Base-by-base conservation (phyloP, 92 coral and sea anemone genomes). In the Epizoanthus illoricatus region DNA sequence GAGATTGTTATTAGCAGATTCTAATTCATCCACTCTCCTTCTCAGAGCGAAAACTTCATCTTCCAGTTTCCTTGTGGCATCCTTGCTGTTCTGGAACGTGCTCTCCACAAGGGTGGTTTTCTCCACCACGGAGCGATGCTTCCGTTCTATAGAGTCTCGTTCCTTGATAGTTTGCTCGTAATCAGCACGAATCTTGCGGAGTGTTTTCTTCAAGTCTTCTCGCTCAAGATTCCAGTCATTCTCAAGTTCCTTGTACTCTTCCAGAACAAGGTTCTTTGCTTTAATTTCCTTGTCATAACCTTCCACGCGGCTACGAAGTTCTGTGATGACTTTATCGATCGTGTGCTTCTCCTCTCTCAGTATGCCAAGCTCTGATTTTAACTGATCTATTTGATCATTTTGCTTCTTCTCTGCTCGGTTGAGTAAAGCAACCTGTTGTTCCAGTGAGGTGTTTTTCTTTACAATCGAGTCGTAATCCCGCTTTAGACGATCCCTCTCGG, bases 321-420 rank as follows among this genome's bases (percentile, higher is more conserved):
- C 97, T 73, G 87, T 84, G 10, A 80, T 64, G 57, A 80, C 79
- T 81, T 89, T 93, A 47, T 91, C 92, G 36, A 86, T 80, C 7
- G 68, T 49, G 84, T 87, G 85, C 47, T 86, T 86, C 19, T 91
- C 88, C 52, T 93, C 94, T 33, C 92, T 80, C 65, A 90, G 91
- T n/a, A 76, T 88, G 65, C 81, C 85, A 4, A 94, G 89, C 21
- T 85, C 86, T 10, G 86, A 83, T 65, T 92, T 75, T 33, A 93
- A 80, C 87, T 97, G 98, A 16, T 95, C 86, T 62, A 91, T 90
- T 84, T 94, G 94, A 19, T 92, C 92, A 58, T 90, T 91, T 79
- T 86, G 80, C 20, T 79, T 87, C 65, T 94, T 91, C 57, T 90
- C 87, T 80, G 74, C 81, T 28, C 91, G 80, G 18, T 76, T 88